Evolutionary conservation across 2,113 vertebrate genomes (phyloP).

Genomic region (Romanogobio albipinnatus): DNA sequence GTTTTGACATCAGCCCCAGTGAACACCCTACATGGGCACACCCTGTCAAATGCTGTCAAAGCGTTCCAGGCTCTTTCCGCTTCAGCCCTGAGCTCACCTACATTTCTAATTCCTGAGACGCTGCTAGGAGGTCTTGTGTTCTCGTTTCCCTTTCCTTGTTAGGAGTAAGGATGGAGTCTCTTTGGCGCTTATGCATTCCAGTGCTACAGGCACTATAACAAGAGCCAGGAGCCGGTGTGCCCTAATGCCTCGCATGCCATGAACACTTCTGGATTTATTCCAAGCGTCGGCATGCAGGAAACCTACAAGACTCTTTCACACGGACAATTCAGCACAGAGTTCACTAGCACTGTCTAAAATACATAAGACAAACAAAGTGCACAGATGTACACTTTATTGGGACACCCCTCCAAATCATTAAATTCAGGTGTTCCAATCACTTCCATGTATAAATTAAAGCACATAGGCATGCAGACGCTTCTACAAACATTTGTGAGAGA

Average conservation of each 20-base stretch:
- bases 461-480: too few species aligned
- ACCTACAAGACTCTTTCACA: conserved; percentile 33
- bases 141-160: conserved; percentile 50
- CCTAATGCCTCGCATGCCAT: conserved; percentile 41
- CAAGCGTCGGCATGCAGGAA: not conserved
- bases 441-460: too few species aligned
- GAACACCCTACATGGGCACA: conserved; percentile 45
- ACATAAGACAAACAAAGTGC: not conserved
- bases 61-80: not conserved
- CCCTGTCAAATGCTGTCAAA: conserved; percentile 10
- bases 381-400: too few species aligned
- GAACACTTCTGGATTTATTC: conserved; percentile 46
- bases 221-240: conserved; percentile 18
- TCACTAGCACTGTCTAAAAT: not conserved
- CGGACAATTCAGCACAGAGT: conserved; percentile 31
- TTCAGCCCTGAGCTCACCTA: conserved; percentile 11
- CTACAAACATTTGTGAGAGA: too few species aligned
- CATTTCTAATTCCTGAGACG: not conserved
- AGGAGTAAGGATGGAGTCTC: conserved; percentile 34
- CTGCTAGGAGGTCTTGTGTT: not conserved
- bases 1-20: conserved; percentile 5
- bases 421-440: too few species aligned
- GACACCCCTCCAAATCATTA: too few species aligned
- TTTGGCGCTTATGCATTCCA: conserved; percentile 36
- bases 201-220: conserved; percentile 35